Evolutionary conservation across 2,888 invertebrate species (phyloP).

Genomic region (Phortica okadai): DNA sequence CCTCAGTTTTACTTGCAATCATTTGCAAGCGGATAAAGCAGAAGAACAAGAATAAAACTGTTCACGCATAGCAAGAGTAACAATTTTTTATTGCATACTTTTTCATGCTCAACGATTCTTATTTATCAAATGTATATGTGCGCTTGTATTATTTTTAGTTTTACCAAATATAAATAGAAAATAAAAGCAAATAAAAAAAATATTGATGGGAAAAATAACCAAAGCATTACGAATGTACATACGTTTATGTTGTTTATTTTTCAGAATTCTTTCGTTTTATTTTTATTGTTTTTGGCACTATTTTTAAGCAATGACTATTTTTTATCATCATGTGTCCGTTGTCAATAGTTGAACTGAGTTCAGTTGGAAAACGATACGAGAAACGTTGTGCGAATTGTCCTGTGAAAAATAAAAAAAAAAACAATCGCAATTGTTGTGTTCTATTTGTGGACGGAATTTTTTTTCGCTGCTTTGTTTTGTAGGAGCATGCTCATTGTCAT

Average conservation of each 20-base stretch:
- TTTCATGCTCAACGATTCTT: conserved; percentile 5
- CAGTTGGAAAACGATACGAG: conserved; percentile 15
- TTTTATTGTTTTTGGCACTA: conserved; percentile 39
- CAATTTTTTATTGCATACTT: not conserved
- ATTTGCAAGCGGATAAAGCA: not conserved
- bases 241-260: conserved; percentile 13
- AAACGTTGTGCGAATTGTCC: not conserved
- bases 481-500: not conserved
- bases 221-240: conserved; percentile 19
- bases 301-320: conserved; percentile 57
- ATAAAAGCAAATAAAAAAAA: not conserved
- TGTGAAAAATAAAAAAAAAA: conserved; percentile 38
- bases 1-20: not conserved
- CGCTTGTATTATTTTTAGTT: conserved; percentile 5
- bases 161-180: conserved; percentile 10
- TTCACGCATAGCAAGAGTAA: conserved; percentile 6
- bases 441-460: not conserved
- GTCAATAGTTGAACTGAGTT: conserved; percentile 59
- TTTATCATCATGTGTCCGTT: conserved; percentile 63
- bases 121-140: conserved; percentile 6
- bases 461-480: not conserved
- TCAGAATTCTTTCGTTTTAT: not conserved
- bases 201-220: not conserved
- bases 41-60: not conserved
- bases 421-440: conserved; percentile 18